Evolutionary conservation across 1,140 invertebrate species (phyloP), one percentile per base, ranked within the genome.

Genomic region (Venturia canescens): DNA sequence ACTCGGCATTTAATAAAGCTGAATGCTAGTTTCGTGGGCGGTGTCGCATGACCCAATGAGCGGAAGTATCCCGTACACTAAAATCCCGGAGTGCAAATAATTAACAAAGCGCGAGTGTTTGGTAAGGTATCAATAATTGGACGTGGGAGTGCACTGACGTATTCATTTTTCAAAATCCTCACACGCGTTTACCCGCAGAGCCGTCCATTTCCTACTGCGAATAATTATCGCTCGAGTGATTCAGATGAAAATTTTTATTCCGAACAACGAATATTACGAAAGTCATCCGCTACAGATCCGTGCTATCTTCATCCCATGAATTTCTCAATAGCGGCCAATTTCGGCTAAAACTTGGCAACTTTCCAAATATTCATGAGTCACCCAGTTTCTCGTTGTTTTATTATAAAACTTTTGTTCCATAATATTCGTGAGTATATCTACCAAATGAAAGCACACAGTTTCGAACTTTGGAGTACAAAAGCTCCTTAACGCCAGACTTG

Each of bases 321-420:
- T 57, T 57, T 57, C 53, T 57, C 53, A 57, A 57, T 57, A 57
- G 21, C 53, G 18, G 53, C 21, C 53, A 23, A 23, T 57, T 57
- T 57, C 0, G 53, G 53, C 18, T n/a, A 4, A 23, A 57, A 57
- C 5, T 57, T 57, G 53, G 53, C 38, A 57, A n/a, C 1, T 7
- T 57, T 5, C 9, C 53, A 18, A 57, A 23, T n/a, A 57, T 57
- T 18, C 21, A 57, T 57, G 53, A 57, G 53, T 57, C 53, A 57
- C n/a, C 53, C 15, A 53, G 50, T n/a, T 18, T 57, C n/a, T 18
- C 21, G 53, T 57, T 57, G 53, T 57, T 57, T 57, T 57, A 57
- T 57, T 23, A 57, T 57, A 21, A 57, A 18, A 57, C 53, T 5
- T 57, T 57, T 57, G 18, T 57, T 57, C 18, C 53, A 18, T n/a